These are phyloP conservation scores for Bombycilla garrulus DNA, from an alignment of 2,113 vertebrate species.

Conservation along the genomic window DNA sequence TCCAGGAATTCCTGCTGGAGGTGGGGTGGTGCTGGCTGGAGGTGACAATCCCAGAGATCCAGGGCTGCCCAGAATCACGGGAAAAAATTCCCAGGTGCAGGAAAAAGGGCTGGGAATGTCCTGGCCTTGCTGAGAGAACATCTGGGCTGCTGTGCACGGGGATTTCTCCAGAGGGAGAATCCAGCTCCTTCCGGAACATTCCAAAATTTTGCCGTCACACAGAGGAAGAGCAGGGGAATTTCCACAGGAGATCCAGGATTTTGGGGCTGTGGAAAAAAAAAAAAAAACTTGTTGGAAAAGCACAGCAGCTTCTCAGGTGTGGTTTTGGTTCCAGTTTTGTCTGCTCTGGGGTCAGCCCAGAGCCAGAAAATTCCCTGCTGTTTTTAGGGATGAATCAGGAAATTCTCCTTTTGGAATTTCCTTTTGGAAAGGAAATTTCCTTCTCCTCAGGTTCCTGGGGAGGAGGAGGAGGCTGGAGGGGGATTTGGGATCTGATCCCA, in stretches of 20 bases:
- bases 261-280: accelerated
- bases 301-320: accelerated
- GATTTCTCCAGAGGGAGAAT: background rate
- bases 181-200: background rate
- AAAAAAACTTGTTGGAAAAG: too few relatives aligned
- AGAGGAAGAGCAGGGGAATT: background rate
- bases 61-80: accelerated
- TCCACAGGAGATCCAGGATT: accelerated
- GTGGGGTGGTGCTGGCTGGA: background rate
- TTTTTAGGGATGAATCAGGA: background rate
- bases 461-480: background rate
- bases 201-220: accelerated
- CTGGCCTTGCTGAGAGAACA: accelerated
- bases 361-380: background rate
- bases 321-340: background rate
- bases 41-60: background rate
- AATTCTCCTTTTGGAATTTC: background rate
- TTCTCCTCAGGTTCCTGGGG: background rate
- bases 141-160: background rate
- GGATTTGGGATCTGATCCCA: background rate
- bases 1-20: background rate
- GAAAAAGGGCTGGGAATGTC: background rate
- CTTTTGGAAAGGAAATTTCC: too few relatives aligned
- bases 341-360: too few relatives aligned
- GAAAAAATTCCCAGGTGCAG: background rate